Base-by-base conservation (phyloP, 2,888 invertebrate species). In the Plagodis dolabraria region DNA sequence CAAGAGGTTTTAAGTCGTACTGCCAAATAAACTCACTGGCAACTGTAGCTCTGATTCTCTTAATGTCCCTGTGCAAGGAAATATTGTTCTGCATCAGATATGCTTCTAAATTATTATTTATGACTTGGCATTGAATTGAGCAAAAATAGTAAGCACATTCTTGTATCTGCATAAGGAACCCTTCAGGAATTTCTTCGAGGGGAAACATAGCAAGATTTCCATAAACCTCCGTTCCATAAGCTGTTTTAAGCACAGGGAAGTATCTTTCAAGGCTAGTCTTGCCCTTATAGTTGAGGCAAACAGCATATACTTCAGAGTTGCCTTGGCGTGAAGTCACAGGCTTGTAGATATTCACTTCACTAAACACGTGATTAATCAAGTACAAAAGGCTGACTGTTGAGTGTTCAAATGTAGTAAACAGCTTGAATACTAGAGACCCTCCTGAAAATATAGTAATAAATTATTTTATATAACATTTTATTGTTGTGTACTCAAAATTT, bases 291-390 rank as follows among this genome's bases (percentile, higher is more conserved):
- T 92, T 89, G 34, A 95, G 80, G 73, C 96, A 97, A 35, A 99
- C 91, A 0, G 98, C 94, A 79, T 99, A 99, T 0, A 97, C 95
- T 87, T 99, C 99, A 0, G 99, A 99, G 86, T 99, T 99, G 7
- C 99, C 99, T 76, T 96, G 96, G 79, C 98, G 97, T n/a, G 99
- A 99, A 0, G 97, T 97, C 0, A 95, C 96, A 0, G 99, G 99
- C 82, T 99, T 99, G 79, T 95, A 96, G 12, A 97, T 92, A 68
- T 94, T 92, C 0, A 99, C 95, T 78, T 95, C 89, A 36, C 93
- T 79, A 81, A 99, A 99, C 11, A 94, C 74, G 71, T 96, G 95
- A 71, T 95, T 95, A 5, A 99, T 89, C 8, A 99, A 85, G 79
- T 96, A 98, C 53, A 99, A 83, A 5, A 98, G 86, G 64, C 95